Percentiles rank a stretch among this genome's conserved stretches.
These are phyloP conservation scores for Apogon hyalosoma DNA, from an alignment of 2,797 vertebrate species.

Conservation along the genomic window DNA sequence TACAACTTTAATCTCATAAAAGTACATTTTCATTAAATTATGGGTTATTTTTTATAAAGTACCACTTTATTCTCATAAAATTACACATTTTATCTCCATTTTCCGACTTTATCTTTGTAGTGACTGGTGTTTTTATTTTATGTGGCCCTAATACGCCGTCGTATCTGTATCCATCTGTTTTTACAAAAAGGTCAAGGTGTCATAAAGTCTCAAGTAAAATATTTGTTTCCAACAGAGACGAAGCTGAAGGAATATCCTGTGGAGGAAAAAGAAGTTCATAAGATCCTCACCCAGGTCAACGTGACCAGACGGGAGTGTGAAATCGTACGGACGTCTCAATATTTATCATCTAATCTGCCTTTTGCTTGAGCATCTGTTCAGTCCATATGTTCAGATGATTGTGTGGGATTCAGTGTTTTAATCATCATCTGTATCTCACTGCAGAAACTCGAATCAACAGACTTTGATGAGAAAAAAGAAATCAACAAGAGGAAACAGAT, in stretches of 20 bases:
- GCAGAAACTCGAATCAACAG: constrained; percentile 92
- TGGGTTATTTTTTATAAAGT: too few relatives aligned
- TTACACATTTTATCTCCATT: too few relatives aligned
- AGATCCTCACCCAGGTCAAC: constrained; percentile 96
- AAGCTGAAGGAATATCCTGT: constrained; percentile 88
- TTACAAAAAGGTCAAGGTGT: too few relatives aligned
- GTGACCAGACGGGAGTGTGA: constrained; percentile 93
- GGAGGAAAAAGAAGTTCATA: constrained; percentile 87
- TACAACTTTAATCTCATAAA: too few relatives aligned
- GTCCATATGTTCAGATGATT: background rate
- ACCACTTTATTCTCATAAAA: too few relatives aligned
- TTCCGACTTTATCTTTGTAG: too few relatives aligned
- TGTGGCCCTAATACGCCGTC: too few relatives aligned
- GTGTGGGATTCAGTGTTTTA: background rate
- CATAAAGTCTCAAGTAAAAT: background rate
- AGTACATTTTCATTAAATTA: too few relatives aligned
- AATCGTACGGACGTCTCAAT: constrained; percentile 82
- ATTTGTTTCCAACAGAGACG: constrained; percentile 79
- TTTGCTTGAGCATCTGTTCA: too few relatives aligned
- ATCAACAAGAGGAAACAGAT: constrained; percentile 96
- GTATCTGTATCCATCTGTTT: too few relatives aligned
- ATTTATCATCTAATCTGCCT: background rate
- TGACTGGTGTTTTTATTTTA: too few relatives aligned
- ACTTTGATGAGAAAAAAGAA: constrained; percentile 97
- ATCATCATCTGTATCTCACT: constrained; percentile 12